Conservation (phyloP, 30 jellyfish, hydroid and myxozoan genomes). For the Catostylus mosaicus region DNA sequence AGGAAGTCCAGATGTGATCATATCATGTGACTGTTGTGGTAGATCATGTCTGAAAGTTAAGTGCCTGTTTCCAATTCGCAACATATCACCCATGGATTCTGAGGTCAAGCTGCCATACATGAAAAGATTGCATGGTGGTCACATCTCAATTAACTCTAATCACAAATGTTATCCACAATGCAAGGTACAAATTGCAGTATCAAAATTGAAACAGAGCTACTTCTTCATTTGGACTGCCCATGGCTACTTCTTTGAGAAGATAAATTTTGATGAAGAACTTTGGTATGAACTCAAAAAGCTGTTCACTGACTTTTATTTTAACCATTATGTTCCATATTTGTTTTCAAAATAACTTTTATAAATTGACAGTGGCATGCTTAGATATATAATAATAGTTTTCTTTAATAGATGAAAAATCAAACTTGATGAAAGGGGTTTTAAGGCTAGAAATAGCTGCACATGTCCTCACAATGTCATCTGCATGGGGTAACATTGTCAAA, state of each 20-base stretch:
- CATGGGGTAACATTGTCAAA: not conserved
- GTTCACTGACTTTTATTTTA: not conserved
- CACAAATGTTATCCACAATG: slow-evolving; percentile 61
- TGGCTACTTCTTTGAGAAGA: slow-evolving; percentile 27
- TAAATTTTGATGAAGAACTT: not conserved
- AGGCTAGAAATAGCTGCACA: not conserved
- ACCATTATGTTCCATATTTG: not conserved
- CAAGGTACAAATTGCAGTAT: slow-evolving; percentile 69
- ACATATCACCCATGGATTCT: slow-evolving; percentile 14
- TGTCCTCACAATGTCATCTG: not conserved
- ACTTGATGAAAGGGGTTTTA: not conserved
- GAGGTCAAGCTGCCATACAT: slow-evolving; percentile 15
- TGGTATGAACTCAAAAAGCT: not conserved
- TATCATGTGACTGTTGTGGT: slow-evolving; percentile 38
- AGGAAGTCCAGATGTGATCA: slow-evolving; percentile 51
- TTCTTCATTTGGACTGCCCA: slow-evolving; percentile 56
- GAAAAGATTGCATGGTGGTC: not conserved
- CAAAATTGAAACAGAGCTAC: slow-evolving; percentile 20
- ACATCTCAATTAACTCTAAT: not conserved
- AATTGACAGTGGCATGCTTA: not conserved
- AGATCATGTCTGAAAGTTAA: slow-evolving; percentile 27
- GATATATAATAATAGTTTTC: no score
- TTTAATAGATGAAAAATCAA: not conserved
- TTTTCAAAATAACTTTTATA: not conserved
- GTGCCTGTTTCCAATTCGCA: slow-evolving; percentile 32